Base-by-base conservation (phyloP, 2,797 vertebrate genomes). In the Oceanodroma leucorhoa region DNA sequence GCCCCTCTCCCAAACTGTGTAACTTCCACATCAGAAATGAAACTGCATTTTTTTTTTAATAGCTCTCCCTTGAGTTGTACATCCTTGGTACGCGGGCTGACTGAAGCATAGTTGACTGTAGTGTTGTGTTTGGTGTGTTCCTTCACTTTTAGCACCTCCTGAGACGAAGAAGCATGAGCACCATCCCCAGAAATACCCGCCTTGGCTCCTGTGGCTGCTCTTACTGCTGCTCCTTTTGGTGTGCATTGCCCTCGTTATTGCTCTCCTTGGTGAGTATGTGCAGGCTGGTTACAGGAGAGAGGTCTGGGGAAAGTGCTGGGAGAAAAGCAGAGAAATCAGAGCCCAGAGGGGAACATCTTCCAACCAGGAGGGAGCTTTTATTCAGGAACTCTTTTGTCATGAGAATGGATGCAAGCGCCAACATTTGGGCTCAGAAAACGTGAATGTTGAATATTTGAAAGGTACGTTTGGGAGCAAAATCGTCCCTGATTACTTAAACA, bases 171-270 rank as follows among this genome's bases (percentile, higher is more conserved):
- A 80, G 23, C n/a, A 19, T 4, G 67, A 93, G 27, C 67, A 62
- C 6, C 87, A 19, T 36, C 24, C 46, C 20, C 85, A 89, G 71
- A 95, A 93, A 62, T 95, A 55, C 22, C 79, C 76, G 0, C 24
- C 12, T 5, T 95, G 93, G 90, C 85, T 95, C 46, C 87, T 92
- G 0, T 96, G 96, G 96, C 58, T 95, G 64, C 91, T 85, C 22
- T 95, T 94, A 23, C 20, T 95, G 79, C 62, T 96, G 43, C 79
- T 96, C 3, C 15, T 96, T 64, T 66, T 93, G 71, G 64, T 62
- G n/a, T 96, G 93, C 82, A 10, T 91, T 70, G 90, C 46, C 51
- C 90, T 96, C 30, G 7, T 38, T 13, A 7, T 41, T 3, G 0
- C 10, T 58, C 38, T 94, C 32, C 10, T 95, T 2, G 55, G 96